phyloP scores from a whole-genome alignment of 2,888 invertebrate genomes.

The Rotaria magnacalcarata region DNA sequence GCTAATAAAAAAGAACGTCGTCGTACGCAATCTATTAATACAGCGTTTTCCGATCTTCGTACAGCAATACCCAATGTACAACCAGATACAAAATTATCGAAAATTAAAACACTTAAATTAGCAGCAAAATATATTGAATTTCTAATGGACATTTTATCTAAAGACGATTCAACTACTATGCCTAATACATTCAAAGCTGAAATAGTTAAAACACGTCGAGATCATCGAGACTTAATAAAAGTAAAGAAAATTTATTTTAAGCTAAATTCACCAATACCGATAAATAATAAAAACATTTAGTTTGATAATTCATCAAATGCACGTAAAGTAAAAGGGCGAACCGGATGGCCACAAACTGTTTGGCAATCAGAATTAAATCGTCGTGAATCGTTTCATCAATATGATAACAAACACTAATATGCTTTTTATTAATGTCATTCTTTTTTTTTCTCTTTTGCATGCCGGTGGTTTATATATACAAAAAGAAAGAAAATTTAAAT shows the following conservation, averaged over 20 bases:
- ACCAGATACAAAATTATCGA: slow-evolving; percentile 84
- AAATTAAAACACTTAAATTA: slow-evolving; percentile 86
- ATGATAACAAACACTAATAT: no score
- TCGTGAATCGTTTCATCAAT: neutral
- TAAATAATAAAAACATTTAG: neutral
- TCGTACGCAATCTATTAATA: slow-evolving; percentile 86
- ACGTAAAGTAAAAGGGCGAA: slow-evolving; percentile 40
- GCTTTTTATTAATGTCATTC: no score
- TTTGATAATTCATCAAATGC: neutral
- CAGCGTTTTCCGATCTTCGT: slow-evolving; percentile 82
- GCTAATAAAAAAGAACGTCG: slow-evolving; percentile 73
- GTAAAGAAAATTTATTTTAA: slow-evolving; percentile 23
- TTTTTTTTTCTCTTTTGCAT: no score
- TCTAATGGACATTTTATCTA: slow-evolving; percentile 64
- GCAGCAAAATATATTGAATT: slow-evolving; percentile 89
- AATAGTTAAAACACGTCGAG: slow-evolving; percentile 36
- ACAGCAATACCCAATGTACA: slow-evolving; percentile 94
- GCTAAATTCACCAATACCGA: neutral
- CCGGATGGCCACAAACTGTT: slow-evolving; percentile 44
- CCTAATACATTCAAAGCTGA: slow-evolving; percentile 43
- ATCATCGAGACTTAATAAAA: slow-evolving; percentile 38
- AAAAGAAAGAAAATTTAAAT: no score
- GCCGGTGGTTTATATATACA: no score
- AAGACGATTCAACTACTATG: slow-evolving; percentile 43
- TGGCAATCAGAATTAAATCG: slow-evolving; percentile 43